Evolutionary conservation across 2,797 vertebrate genomes (phyloP).

Genomic region (Pseudomugil gertrudae): DNA sequence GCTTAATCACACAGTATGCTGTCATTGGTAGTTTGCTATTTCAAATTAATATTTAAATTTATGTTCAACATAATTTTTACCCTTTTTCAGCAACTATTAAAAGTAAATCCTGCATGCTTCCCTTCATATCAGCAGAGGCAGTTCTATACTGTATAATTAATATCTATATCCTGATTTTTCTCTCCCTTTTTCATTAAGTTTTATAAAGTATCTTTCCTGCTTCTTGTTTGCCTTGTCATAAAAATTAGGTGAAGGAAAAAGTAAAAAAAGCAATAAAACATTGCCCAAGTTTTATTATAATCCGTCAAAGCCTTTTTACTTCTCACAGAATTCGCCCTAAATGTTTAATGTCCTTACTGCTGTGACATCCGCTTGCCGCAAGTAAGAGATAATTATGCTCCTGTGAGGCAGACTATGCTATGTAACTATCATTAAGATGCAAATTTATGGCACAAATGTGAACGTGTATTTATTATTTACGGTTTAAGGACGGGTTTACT

Average conservation of each 20-base stretch:
- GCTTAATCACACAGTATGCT: slow-evolving; percentile 54
- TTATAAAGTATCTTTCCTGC: slow-evolving; percentile 28
- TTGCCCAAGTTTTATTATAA: slow-evolving; percentile 42
- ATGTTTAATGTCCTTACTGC: slow-evolving; percentile 56
- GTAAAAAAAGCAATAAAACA: slow-evolving; percentile 21
- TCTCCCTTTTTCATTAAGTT: slow-evolving; percentile 27
- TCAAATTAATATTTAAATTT: slow-evolving; percentile 71
- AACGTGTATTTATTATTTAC: slow-evolving; percentile 64
- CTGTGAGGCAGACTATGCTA: slow-evolving; percentile 25
- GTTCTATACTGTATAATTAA: slow-evolving; percentile 58
- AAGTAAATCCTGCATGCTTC: slow-evolving; percentile 52
- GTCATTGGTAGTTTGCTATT: slow-evolving; percentile 70
- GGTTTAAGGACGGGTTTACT: slow-evolving; percentile 14
- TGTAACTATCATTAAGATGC: slow-evolving; percentile 41
- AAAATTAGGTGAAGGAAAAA: slow-evolving; percentile 19
- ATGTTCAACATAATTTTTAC: slow-evolving; percentile 61
- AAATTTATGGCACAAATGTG: slow-evolving; percentile 58
- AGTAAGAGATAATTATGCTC: slow-evolving; percentile 37
- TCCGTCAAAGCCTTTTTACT: slow-evolving; percentile 42
- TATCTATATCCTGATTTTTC: slow-evolving; percentile 31
- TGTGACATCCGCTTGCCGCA: slow-evolving; percentile 32
- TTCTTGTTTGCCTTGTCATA: slow-evolving; percentile 25
- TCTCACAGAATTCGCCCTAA: slow-evolving; percentile 47
- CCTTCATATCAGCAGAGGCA: slow-evolving; percentile 53
- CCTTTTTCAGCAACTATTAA: slow-evolving; percentile 44